Percentiles rank a stretch among this genome's conserved stretches.
Evolutionary conservation across 2,797 vertebrate species (phyloP).

Genomic region (Spheniscus humboldti): DNA sequence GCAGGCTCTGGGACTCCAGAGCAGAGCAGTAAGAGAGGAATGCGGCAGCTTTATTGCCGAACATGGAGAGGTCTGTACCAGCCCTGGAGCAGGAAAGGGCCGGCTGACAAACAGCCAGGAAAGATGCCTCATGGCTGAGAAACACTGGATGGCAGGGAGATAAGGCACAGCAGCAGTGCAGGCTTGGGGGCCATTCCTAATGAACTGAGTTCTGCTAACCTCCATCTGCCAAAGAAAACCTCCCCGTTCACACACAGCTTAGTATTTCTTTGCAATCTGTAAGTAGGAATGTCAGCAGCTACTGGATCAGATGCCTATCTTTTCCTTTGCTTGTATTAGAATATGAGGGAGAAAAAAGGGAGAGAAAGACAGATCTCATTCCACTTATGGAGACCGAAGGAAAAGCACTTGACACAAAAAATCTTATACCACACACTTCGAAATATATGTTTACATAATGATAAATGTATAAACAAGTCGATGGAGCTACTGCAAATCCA

Average conservation of each 20-base stretch:
- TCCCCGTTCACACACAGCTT: not conserved
- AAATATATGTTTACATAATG: constrained; percentile 33
- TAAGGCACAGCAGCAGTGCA: not conserved
- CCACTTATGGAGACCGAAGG: not conserved
- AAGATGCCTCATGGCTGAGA: not conserved
- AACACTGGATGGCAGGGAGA: not conserved
- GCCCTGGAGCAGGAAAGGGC: not conserved
- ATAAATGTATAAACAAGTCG: constrained; percentile 50
- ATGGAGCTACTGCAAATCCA: constrained; percentile 55
- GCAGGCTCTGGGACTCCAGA: not conserved
- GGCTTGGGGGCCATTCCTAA: not conserved
- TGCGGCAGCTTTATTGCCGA: not conserved
- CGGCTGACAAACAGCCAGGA: not conserved
- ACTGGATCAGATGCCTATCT: not conserved
- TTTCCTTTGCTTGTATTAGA: not conserved
- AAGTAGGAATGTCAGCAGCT: not conserved
- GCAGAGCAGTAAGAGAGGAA: not conserved
- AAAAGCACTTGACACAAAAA: constrained; percentile 21
- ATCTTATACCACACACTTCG: not conserved
- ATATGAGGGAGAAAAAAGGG: not conserved
- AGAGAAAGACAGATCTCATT: not conserved
- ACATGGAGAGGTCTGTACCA: not conserved
- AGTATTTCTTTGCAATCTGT: not conserved
- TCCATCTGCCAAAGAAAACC: not conserved
- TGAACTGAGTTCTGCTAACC: not conserved